Conservation (phyloP, 2,797 vertebrate species). For the Stomatorhinus walkeri region DNA sequence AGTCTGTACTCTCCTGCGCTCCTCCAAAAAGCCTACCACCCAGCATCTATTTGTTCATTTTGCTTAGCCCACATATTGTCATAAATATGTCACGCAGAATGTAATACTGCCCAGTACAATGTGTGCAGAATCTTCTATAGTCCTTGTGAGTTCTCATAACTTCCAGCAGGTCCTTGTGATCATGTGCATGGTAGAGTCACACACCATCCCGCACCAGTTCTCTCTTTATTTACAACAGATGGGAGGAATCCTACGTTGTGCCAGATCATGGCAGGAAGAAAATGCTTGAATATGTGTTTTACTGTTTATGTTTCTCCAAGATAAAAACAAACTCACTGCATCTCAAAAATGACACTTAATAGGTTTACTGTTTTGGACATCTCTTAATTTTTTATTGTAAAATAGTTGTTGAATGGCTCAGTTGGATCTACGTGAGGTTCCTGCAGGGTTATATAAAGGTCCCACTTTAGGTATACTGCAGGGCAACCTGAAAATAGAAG, state of each 20-base stretch:
- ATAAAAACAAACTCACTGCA: neutral
- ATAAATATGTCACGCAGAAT: constrained; percentile 3
- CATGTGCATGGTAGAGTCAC: neutral
- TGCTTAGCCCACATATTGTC: constrained; percentile 5
- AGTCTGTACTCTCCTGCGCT: neutral
- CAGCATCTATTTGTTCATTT: neutral
- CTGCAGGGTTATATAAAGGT: neutral
- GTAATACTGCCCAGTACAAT: neutral
- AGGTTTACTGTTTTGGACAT: neutral
- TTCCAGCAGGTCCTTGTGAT: neutral
- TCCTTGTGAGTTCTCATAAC: neutral
- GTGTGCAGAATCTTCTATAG: constrained; percentile 5
- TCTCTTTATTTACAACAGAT: neutral
- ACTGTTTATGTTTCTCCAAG: neutral
- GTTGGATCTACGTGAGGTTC: neutral
- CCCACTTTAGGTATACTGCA: neutral
- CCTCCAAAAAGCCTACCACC: neutral
- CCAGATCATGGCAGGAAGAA: neutral
- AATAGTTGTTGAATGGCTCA: neutral
- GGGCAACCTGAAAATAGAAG: neutral
- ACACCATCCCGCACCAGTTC: neutral
- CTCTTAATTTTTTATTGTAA: neutral
- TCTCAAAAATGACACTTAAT: neutral
- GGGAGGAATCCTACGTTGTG: neutral
- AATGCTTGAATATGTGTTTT: neutral